Base-by-base conservation (phyloP, 2,113 vertebrate genomes). In the Melozone crissalis region DNA sequence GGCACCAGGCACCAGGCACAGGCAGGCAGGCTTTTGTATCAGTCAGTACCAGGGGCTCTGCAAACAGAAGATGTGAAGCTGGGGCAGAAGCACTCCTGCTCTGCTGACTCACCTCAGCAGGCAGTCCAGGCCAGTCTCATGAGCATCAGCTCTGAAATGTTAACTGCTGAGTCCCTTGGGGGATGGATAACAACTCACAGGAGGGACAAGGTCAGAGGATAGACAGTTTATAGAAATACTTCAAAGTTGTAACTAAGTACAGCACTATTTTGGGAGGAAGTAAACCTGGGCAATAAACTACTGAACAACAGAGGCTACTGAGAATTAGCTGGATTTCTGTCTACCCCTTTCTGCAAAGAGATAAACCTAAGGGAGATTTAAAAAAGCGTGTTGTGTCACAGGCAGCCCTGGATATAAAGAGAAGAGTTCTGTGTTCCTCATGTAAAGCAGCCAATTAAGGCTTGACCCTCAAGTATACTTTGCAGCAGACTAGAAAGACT, bases 1-100 rank as follows among this genome's bases (percentile, higher is more conserved):
- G 13, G 55, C 54, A 58, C 7, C 2, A 0, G 13, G 55, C 54
- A 58, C 7, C 2, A 0, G 30, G 63, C 28, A 54, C 23, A 58
- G 65, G 1, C 49, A 44, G 81, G 24, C 43, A 87, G 62, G 39
- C 15, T 49, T 57, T 23, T 37, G 31, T 22, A 10, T 26, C 54
- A 51, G 35, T 27, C 58, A 37, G 0, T 39, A 52, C 5, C 11
- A 51, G 46, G 2, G 7, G 47, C 7, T 43, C 18, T 81, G 43
- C 2, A 1, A 39, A 24, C 1, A 1, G 43, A 15, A 23, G 33
- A 35, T 8, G 62, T 11, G 11, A 69, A 72, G 75, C 43, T 35
- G 2, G 0, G 46, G 35, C 69, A 87, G 52, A 71, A 75, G 39
- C 0, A 0, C 33, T 54, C 17, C 30, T 76, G 49, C 49, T 73